Percentiles rank a stretch among this genome's conserved stretches.
Evolutionary conservation across 2,797 vertebrate genomes (phyloP).

Genomic region (Trachurus trachurus): DNA sequence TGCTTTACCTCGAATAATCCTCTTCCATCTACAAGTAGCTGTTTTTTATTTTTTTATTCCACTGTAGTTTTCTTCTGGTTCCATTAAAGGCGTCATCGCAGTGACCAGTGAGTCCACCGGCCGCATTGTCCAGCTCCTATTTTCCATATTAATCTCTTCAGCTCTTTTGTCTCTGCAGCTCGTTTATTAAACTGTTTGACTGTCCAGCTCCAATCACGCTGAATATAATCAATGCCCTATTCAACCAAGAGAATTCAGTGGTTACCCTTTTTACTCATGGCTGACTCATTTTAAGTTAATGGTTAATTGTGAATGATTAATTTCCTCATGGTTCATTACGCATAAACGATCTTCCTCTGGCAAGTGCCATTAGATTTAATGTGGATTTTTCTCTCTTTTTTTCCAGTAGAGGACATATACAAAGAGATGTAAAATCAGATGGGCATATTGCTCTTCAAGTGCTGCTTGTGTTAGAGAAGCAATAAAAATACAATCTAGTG

Average conservation of each 20-base stretch:
- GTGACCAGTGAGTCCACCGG: background rate
- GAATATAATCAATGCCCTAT: slow-evolving; percentile 41
- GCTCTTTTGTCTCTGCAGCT: slow-evolving; percentile 28
- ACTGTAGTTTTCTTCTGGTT: background rate
- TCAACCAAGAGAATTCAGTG: slow-evolving; percentile 24
- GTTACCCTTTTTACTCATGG: slow-evolving; percentile 23
- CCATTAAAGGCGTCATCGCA: slow-evolving; percentile 14
- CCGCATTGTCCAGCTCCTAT: background rate
- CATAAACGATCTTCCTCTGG: slow-evolving; percentile 14
- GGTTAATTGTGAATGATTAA: slow-evolving; percentile 49
- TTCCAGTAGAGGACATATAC: background rate
- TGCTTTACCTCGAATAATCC: slow-evolving; percentile 27
- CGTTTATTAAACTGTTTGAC: slow-evolving; percentile 26
- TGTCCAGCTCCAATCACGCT: slow-evolving; percentile 29
- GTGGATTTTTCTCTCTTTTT: background rate
- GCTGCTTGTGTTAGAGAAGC: slow-evolving; percentile 1
- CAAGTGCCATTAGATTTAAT: slow-evolving; percentile 7
- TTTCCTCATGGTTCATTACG: slow-evolving; percentile 37
- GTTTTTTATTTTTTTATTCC: background rate
- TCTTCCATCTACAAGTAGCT: slow-evolving; percentile 10
- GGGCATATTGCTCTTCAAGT: background rate
- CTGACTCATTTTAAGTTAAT: slow-evolving; percentile 36
- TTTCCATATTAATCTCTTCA: slow-evolving; percentile 7
- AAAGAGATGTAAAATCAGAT: slow-evolving; percentile 12
- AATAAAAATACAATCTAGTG: background rate